These are phyloP conservation scores for Embiotoca jacksoni DNA, from an alignment of 2,113 vertebrate genomes.

Conservation along the genomic window DNA sequence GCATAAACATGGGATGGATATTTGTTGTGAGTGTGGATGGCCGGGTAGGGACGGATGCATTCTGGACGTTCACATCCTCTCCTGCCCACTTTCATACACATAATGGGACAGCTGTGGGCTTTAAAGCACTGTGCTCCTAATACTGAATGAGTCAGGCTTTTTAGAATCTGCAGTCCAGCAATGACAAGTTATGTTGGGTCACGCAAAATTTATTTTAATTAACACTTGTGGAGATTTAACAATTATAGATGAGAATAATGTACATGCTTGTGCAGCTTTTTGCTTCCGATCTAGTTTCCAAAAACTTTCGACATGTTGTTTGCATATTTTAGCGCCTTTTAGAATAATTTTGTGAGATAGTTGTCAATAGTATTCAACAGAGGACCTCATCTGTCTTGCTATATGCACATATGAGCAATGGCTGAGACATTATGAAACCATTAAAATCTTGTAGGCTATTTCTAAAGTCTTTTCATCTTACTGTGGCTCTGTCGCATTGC, in stretches of 20 bases:
- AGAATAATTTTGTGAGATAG: constrained; percentile 7
- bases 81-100: constrained; percentile 41
- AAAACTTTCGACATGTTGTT: neutral
- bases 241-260: constrained; percentile 7
- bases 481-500: constrained; percentile 38
- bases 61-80: constrained; percentile 48
- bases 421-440: constrained; percentile 1
- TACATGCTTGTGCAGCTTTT: constrained; percentile 14
- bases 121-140: constrained; percentile 27
- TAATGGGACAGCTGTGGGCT: constrained; percentile 45
- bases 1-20: constrained; percentile 59
- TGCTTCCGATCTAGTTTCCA: neutral
- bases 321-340: constrained; percentile 24
- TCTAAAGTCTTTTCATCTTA: neutral
- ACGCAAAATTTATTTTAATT: constrained; percentile 35
- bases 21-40: constrained; percentile 55
- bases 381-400: constrained; percentile 16
- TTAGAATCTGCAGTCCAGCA: constrained; percentile 6
- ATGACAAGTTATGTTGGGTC: constrained; percentile 21
- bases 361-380: constrained; percentile 13
- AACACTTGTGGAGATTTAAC: constrained; percentile 1
- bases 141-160: constrained; percentile 47
- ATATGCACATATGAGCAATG: constrained; percentile 42
- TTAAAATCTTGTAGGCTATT: neutral
- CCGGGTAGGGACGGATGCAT: constrained; percentile 37